These are phyloP conservation scores for Rachycentron canadum DNA, from an alignment of 2,797 vertebrate species.

Conservation along the genomic window DNA sequence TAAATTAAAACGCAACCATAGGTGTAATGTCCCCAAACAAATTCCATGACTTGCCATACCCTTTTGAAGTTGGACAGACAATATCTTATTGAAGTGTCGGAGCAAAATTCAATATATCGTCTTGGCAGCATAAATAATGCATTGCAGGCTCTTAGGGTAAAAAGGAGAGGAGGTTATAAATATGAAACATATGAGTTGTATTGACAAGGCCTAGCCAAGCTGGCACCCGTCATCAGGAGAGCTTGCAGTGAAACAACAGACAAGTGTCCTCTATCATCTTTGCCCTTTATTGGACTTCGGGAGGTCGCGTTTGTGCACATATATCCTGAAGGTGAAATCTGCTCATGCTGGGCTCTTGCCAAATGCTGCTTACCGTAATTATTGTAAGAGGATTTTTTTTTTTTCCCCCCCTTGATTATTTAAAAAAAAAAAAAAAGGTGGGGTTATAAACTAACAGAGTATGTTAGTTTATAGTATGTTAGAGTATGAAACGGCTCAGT, in stretches of 20 bases:
- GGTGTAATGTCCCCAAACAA: slow-evolving; percentile 12
- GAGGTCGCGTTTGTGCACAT: slow-evolving; percentile 19
- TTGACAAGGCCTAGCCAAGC: slow-evolving; percentile 74
- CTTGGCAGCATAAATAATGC: slow-evolving; percentile 82
- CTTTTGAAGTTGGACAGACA: slow-evolving; percentile 46
- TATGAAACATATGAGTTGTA: slow-evolving; percentile 80
- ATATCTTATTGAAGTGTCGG: slow-evolving; percentile 66
- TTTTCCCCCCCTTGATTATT: background rate
- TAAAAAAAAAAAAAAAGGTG: no score
- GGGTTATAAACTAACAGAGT: no score
- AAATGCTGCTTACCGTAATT: background rate
- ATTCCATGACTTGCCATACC: slow-evolving; percentile 18
- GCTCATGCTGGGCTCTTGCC: slow-evolving; percentile 8
- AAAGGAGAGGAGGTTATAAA: slow-evolving; percentile 79
- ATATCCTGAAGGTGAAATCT: slow-evolving; percentile 10
- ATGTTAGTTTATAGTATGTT: no score
- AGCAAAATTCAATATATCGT: slow-evolving; percentile 76
- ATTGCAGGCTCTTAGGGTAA: slow-evolving; percentile 74
- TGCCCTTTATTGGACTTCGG: slow-evolving; percentile 42
- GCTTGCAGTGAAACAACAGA: slow-evolving; percentile 70
- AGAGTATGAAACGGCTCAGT: no score
- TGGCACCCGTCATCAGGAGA: slow-evolving; percentile 74
- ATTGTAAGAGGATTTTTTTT: background rate
- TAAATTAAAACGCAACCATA: slow-evolving; percentile 1
- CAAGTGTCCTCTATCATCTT: slow-evolving; percentile 63